phyloP scores from a whole-genome alignment of 1,140 invertebrate species.

The Drepana arcuata region DNA sequence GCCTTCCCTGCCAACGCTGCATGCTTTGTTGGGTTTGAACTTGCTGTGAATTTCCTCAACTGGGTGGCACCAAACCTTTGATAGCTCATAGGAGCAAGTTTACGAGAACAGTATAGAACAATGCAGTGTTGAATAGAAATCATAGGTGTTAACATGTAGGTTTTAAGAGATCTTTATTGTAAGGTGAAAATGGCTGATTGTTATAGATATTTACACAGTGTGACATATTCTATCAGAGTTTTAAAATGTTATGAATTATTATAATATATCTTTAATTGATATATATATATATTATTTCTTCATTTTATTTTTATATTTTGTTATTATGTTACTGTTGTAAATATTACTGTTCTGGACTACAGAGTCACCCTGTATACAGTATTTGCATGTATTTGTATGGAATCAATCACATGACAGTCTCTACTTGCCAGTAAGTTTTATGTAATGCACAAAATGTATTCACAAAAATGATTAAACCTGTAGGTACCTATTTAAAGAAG shows the following conservation, averaged over 20 bases:
- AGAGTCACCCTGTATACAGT: not conserved
- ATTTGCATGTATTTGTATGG: not conserved
- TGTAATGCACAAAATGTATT: not conserved
- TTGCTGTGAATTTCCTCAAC: conserved; percentile 70
- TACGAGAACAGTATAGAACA: too few relatives aligned
- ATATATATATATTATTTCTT: too few relatives aligned
- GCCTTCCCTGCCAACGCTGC: conserved; percentile 97
- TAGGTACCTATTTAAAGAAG: too few relatives aligned
- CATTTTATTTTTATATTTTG: not conserved
- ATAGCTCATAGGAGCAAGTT: conserved; percentile 16
- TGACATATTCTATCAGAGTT: not conserved
- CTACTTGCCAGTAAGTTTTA: not conserved
- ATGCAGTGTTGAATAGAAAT: not conserved
- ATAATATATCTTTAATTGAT: not conserved
- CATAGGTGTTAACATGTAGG: conserved; percentile 4
- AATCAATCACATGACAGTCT: not conserved
- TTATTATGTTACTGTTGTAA: not conserved
- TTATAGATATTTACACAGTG: not conserved
- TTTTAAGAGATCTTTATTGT: not conserved
- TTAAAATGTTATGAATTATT: not conserved
- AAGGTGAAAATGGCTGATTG: not conserved
- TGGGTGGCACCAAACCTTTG: conserved; percentile 61
- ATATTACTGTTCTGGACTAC: not conserved
- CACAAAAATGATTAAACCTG: not conserved
- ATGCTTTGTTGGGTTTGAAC: conserved; percentile 90